Base-by-base conservation (phyloP, 2,797 vertebrate genomes). In the Peromyscus aztecus region DNA sequence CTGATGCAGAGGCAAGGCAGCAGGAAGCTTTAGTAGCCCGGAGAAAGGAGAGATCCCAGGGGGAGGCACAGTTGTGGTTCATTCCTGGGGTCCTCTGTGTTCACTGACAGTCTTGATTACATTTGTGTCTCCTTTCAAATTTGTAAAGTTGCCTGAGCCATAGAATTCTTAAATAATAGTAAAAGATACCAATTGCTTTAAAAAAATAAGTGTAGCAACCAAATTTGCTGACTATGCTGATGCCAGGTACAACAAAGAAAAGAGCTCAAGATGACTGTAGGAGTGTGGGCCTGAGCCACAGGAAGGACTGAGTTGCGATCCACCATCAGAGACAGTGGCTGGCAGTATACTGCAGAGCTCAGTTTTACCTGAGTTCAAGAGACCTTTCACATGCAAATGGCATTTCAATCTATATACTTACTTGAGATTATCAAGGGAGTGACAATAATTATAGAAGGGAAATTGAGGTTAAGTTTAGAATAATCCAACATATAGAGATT, bases 111-210 rank as follows among this genome's bases (percentile, higher is more conserved):
- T 57, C 4, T 92, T 80, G 57, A 87, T 55, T 87, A 69, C 40
- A 24, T 57, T n/a, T 67, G 23, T 59, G 67, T 21, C 34, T 93
- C 27, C 59, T 82, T 95, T 81, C 75, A 49, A 90, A 69, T 90
- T 88, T 34, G 9, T 37, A n/a, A n/a, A 89, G 40, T 71, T 78
- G 59, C 12, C 10, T 34, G n/a, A 94, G 34, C 16, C 76, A 93
- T 89, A 21, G 14, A 90, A 34, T 55, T 82, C 34, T 92, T 83
- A 89, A 94, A 52, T 96, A 88, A 93, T 78, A 82, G 77, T 52
- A 82, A 37, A 94, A 90, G 59, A 90, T 90, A 84, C 43, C 94
- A 77, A 95, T 31, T 78, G 90, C 94, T 65, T 57, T 13, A 69
- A 80, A 85, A 85, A 40, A 40, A 43, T 63, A 63, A 63, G 6